phyloP scores from a whole-genome alignment of 1,140 invertebrate species.

The Diabrotica undecimpunctata region DNA sequence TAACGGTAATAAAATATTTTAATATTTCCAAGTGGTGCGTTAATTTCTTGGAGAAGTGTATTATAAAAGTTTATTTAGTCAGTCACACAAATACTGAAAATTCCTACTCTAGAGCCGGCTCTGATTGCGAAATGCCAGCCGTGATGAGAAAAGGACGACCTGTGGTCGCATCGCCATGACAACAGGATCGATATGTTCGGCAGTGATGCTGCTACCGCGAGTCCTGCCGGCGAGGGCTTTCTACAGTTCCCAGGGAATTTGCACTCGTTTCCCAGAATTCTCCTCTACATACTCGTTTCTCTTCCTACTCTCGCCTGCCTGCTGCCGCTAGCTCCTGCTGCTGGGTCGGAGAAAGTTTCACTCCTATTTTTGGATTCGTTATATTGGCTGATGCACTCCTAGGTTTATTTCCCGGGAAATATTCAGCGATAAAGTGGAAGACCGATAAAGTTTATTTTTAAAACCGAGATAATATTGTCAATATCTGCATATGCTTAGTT shows the following conservation, averaged over 20 bases:
- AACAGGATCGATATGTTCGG: constrained; percentile 37
- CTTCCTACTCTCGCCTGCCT: too few relatives aligned
- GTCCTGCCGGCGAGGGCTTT: constrained; percentile 20
- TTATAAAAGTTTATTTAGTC: too few relatives aligned
- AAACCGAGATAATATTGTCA: too few relatives aligned
- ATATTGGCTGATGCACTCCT: not conserved
- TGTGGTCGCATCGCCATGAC: constrained; percentile 27
- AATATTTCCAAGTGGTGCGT: too few relatives aligned
- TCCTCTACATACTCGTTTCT: not conserved
- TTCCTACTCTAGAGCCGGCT: too few relatives aligned
- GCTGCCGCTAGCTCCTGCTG: not conserved
- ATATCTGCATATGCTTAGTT: too few relatives aligned
- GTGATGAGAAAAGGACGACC: not conserved
- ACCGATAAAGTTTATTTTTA: too few relatives aligned
- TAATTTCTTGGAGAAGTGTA: too few relatives aligned
- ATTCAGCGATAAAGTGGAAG: not conserved
- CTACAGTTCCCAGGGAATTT: constrained; percentile 36
- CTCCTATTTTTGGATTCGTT: constrained; percentile 18
- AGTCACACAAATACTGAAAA: too few relatives aligned
- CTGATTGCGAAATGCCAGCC: too few relatives aligned
- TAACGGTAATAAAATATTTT: too few relatives aligned
- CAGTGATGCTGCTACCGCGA: constrained; percentile 26
- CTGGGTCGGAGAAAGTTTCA: constrained; percentile 1
- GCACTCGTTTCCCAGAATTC: constrained; percentile 32
- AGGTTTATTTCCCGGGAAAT: not conserved